phyloP scores from a whole-genome alignment of 2,888 invertebrate genomes.

The Panopea generosa region DNA sequence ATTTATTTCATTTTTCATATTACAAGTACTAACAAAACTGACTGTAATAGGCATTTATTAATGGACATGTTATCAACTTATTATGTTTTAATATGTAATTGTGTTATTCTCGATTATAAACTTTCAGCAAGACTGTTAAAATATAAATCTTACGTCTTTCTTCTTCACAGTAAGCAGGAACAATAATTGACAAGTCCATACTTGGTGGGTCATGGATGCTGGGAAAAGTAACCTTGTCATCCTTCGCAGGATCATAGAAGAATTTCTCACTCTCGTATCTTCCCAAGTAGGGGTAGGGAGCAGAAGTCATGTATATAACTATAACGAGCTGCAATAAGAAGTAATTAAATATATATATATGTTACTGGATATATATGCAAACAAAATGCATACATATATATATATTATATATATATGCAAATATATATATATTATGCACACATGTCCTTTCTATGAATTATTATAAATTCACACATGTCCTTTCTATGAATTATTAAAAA shows the following conservation, averaged over 20 bases:
- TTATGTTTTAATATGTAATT: too few species aligned
- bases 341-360: background rate
- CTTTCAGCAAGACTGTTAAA: too few species aligned
- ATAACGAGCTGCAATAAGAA: constrained; percentile 71
- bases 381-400: background rate
- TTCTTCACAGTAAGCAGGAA: constrained; percentile 99
- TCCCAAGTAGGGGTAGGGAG: constrained; percentile 79
- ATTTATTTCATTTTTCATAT: too few species aligned
- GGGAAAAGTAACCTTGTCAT: constrained; percentile 89
- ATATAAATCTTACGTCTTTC: constrained; percentile 93
- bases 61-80: too few species aligned
- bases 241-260: constrained; percentile 89
- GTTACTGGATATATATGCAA: background rate
- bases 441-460: too few species aligned
- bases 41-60: too few species aligned
- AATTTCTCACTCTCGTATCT: constrained; percentile 91
- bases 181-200: constrained; percentile 94
- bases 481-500: too few species aligned
- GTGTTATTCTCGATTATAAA: too few species aligned
- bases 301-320: constrained; percentile 75
- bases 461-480: too few species aligned
- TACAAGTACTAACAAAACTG: too few species aligned
- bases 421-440: too few species aligned
- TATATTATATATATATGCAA: background rate
- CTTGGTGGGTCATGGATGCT: constrained; percentile 90